Evolutionary conservation across 1,140 invertebrate species (phyloP).

Genomic region (Brachionus manjavacas): DNA sequence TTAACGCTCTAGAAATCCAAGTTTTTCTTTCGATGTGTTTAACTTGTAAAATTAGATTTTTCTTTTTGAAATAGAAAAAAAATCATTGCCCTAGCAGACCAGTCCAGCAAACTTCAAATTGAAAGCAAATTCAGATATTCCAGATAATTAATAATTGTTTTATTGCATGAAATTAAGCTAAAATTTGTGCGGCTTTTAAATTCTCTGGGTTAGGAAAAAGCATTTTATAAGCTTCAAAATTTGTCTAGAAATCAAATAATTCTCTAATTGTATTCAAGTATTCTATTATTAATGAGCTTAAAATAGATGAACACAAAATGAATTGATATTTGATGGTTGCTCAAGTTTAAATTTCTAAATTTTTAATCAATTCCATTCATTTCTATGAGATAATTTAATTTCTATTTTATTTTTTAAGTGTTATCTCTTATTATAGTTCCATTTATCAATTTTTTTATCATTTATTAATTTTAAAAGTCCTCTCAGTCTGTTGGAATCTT

Average conservation of each 20-base stretch:
- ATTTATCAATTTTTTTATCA: background rate
- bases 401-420: background rate
- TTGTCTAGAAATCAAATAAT: background rate
- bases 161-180: slow-evolving; percentile 27
- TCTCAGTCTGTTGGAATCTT: background rate
- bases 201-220: background rate
- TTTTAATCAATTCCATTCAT: background rate
- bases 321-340: background rate
- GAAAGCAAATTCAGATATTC: background rate
- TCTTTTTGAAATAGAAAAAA: background rate
- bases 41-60: background rate
- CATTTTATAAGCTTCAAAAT: slow-evolving; percentile 12
- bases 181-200: background rate
- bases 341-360: background rate
- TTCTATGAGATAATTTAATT: background rate
- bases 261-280: background rate
- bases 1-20: background rate
- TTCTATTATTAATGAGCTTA: background rate
- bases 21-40: background rate
- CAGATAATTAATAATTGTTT: slow-evolving; percentile 37
- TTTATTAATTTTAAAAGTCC: background rate
- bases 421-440: background rate
- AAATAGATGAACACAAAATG: background rate
- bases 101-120: background rate
- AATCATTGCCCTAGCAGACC: background rate